phyloP scores from a whole-genome alignment of 2,888 invertebrate species.

The Tetragonisca angustula region DNA sequence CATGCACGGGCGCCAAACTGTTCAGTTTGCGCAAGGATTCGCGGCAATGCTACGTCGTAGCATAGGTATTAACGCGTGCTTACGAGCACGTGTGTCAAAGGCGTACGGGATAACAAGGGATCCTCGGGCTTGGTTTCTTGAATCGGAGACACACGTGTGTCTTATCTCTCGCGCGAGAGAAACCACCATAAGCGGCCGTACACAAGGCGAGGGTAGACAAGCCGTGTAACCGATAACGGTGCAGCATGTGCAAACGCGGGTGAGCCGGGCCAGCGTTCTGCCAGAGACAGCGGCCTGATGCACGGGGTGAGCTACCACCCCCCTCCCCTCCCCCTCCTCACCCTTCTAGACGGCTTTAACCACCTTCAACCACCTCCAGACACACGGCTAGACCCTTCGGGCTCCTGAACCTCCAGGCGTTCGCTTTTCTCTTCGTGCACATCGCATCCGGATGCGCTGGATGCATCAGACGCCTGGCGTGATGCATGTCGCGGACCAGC shows the following conservation, averaged over 20 bases:
- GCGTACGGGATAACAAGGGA: too few species aligned
- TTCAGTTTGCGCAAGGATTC: too few species aligned
- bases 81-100: not conserved
- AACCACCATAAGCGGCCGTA: not conserved
- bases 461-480: slow-evolving; percentile 77
- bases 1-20: too few species aligned
- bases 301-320: slow-evolving; percentile 66
- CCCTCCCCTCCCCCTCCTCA: slow-evolving; percentile 37
- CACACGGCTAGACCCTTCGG: slow-evolving; percentile 28
- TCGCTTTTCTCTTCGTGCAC: slow-evolving; percentile 51
- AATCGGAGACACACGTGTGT: not conserved
- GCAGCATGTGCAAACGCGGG: slow-evolving; percentile 59
- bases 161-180: not conserved
- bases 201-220: slow-evolving; percentile 37
- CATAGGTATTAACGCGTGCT: too few species aligned
- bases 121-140: not conserved
- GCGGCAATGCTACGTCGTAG: too few species aligned
- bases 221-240: slow-evolving; percentile 69
- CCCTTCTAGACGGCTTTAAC: slow-evolving; percentile 51
- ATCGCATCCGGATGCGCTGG: slow-evolving; percentile 76
- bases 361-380: slow-evolving; percentile 50
- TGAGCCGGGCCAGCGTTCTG: slow-evolving; percentile 59
- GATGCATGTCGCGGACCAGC: slow-evolving; percentile 75
- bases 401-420: slow-evolving; percentile 40
- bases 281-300: slow-evolving; percentile 75